These are phyloP conservation scores for Cepaea nemoralis DNA, from an alignment of 1,140 invertebrate species.

Conservation along the genomic window DNA sequence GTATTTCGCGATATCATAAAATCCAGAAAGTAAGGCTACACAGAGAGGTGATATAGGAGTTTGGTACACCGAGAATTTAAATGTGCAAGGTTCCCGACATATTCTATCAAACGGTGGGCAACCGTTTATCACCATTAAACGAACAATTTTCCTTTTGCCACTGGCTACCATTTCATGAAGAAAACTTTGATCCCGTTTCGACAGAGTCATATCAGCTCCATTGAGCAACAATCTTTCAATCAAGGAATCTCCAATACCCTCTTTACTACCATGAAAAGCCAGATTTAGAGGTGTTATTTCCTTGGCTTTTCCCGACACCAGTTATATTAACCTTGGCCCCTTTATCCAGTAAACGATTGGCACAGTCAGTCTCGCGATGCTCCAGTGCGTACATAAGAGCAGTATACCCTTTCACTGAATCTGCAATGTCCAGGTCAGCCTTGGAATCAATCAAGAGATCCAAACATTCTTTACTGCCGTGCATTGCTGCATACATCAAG, in stretches of 20 bases:
- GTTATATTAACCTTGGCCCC: slow-evolving; percentile 11
- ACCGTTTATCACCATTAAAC: slow-evolving; percentile 20
- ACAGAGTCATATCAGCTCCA: slow-evolving; percentile 12
- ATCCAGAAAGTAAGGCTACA: slow-evolving; percentile 13
- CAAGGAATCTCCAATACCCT: not conserved
- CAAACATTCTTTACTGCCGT: not conserved
- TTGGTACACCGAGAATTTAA: not conserved
- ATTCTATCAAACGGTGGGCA: slow-evolving; percentile 24
- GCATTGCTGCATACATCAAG: slow-evolving; percentile 20
- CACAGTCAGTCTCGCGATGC: not conserved
- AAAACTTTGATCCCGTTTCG: not conserved
- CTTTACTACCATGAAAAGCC: not conserved
- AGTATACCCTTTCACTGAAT: slow-evolving; percentile 4
- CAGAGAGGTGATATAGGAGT: slow-evolving; percentile 12
- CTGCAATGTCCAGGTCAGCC: slow-evolving; percentile 17
- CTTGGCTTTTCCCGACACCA: not conserved
- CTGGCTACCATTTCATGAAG: slow-evolving; percentile 20
- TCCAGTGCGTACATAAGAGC: slow-evolving; percentile 27
- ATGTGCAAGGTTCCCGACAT: slow-evolving; percentile 6
- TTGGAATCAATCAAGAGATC: not conserved
- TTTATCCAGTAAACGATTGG: slow-evolving; percentile 13
- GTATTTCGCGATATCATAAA: slow-evolving; percentile 9
- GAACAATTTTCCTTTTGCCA: not conserved
- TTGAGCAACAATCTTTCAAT: not conserved
- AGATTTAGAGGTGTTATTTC: slow-evolving; percentile 4